Base-by-base conservation (phyloP, 2,797 vertebrate species). In the Notamacropus eugenii region DNA sequence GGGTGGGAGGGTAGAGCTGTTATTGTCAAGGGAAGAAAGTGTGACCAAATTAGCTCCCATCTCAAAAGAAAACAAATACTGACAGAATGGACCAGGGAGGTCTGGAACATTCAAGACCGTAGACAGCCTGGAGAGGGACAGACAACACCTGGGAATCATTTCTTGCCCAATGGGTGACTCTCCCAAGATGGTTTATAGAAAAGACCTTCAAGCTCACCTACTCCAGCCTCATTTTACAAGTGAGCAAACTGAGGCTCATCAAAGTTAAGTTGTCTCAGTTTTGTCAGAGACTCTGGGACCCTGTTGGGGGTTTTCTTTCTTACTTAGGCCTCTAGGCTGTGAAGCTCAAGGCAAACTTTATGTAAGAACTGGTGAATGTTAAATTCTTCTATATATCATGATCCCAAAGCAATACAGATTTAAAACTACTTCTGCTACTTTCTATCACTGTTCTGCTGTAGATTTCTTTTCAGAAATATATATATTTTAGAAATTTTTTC, bases 1-100 rank as follows among this genome's bases (percentile, higher is more conserved):
- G 62, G n/a, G 62, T 5, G 12, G 59, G 59, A 24, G n/a, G 22
- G n/a, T 82, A 92, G 58, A 12, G 55, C 94, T 98, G 94, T 97
- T 98, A 97, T 54, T 94, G 95, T 98, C 94, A 95, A 94, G 94
- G 96, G 97, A 96, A 97, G 97, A 96, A 98, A 96, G 93, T 82
- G 96, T 82, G 95, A 96, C 93, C 93, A 96, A 97, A 98, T 96
- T 96, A 97, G 96, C 91, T 94, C 90, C 94, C 96, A 82, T 97
- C 97, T 98, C n/a, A 91, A 95, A 97, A 50, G 92, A 97, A 98
- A 98, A 98, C 94, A 97, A 93, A 96, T 28, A 90, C 93, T 92
- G 90, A 55, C 93, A 96, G 56, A 96, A 87, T 90, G 92, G 90
- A 94, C 82, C 91, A 0, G 0, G 93, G 94, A 96, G 92, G 91